Conservation (phyloP, 2,888 invertebrate genomes). For the Nomada goodeniana region DNA sequence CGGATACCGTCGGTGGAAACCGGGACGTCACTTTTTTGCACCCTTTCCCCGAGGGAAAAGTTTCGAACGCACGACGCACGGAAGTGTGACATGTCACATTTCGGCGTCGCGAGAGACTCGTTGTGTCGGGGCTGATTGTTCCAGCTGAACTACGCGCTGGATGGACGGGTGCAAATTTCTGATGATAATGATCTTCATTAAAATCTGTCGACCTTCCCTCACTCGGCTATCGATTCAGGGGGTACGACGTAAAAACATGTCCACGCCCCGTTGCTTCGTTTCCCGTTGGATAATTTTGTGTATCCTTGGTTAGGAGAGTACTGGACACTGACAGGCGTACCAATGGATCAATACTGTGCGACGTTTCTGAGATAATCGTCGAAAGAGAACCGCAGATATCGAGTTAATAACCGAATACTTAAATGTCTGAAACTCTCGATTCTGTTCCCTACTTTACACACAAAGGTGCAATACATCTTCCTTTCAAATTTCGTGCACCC, state of each 20-base stretch:
- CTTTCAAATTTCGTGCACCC: too few species aligned
- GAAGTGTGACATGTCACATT: slow-evolving; percentile 24
- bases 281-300: too few species aligned
- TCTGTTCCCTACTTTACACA: too few species aligned
- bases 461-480: too few species aligned
- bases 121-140: slow-evolving; percentile 28
- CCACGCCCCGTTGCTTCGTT: too few species aligned
- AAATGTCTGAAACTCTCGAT: too few species aligned
- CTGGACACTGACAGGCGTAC: too few species aligned
- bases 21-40: slow-evolving; percentile 11
- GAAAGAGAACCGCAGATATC: too few species aligned
- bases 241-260: neutral
- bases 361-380: too few species aligned
- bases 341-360: too few species aligned
- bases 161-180: slow-evolving; percentile 28
- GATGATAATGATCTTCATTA: slow-evolving; percentile 43
- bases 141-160: slow-evolving; percentile 4
- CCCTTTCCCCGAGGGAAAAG: slow-evolving; percentile 1
- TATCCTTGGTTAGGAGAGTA: too few species aligned
- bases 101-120: slow-evolving; percentile 25
- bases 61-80: slow-evolving; percentile 23
- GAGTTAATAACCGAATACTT: too few species aligned
- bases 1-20: neutral
- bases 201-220: slow-evolving; percentile 5
- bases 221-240: slow-evolving; percentile 8